Evolutionary conservation across 64 coral and sea anemone species (phyloP).

Genomic region (Acropora tenuis): DNA sequence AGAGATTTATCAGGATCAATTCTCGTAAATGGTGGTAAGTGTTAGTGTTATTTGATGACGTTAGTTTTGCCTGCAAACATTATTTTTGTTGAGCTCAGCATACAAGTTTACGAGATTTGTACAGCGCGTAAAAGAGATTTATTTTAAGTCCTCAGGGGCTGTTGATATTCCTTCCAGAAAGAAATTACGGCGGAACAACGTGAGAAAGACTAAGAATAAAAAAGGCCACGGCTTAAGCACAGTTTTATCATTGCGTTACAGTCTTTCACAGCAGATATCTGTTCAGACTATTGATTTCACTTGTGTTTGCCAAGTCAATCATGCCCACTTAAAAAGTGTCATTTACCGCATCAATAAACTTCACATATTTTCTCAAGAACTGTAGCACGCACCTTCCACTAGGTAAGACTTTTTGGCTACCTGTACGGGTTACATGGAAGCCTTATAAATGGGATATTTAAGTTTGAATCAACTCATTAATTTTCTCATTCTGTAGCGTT

Average conservation of each 20-base stretch:
- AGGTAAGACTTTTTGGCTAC: too few relatives aligned
- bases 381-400: too few relatives aligned
- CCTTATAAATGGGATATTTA: too few relatives aligned
- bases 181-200: too few relatives aligned
- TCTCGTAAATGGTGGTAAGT: conserved; percentile 30
- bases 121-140: background rate
- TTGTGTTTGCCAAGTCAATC: background rate
- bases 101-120: background rate
- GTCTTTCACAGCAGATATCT: background rate
- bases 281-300: conserved; percentile 52
- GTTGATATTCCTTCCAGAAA: background rate
- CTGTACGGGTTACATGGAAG: too few relatives aligned
- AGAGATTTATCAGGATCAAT: conserved; percentile 14
- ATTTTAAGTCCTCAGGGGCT: background rate
- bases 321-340: conserved; percentile 3
- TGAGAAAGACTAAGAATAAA: too few relatives aligned
- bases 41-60: conserved; percentile 22
- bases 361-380: background rate
- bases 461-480: too few relatives aligned
- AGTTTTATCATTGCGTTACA: conserved; percentile 25
- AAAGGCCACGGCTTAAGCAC: too few relatives aligned
- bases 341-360: conserved; percentile 6
- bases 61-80: background rate
- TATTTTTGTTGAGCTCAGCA: background rate
- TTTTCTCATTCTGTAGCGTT: too few relatives aligned